Percentiles rank a stretch among this genome's conserved stretches.
These are phyloP conservation scores for Natator depressus DNA, from an alignment of 2,113 vertebrate species.

Conservation along the genomic window DNA sequence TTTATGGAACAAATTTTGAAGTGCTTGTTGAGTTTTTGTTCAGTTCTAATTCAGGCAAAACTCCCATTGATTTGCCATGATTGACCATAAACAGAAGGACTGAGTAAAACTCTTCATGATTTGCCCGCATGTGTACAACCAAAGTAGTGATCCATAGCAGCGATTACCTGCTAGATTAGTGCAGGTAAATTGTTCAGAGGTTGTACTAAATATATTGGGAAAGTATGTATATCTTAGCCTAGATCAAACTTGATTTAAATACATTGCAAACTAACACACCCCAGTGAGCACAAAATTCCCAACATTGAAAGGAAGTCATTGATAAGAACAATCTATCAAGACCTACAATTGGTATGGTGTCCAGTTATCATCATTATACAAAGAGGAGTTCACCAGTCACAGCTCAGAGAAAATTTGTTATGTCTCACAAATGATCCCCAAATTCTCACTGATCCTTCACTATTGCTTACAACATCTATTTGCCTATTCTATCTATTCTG, in stretches of 20 bases:
- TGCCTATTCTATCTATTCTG: too few species aligned
- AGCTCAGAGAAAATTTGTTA: neutral
- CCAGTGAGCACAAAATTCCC: neutral
- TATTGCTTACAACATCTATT: too few species aligned
- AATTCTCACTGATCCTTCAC: too few species aligned
- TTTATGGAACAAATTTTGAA: neutral
- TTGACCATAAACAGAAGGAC: neutral
- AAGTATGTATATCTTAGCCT: too few species aligned
- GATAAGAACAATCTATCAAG: neutral
- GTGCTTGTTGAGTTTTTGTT: neutral
- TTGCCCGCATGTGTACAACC: neutral
- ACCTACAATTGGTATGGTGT: neutral
- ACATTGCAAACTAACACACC: too few species aligned
- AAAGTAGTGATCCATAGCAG: too few species aligned
- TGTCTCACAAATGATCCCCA: too few species aligned
- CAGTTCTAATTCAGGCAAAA: neutral
- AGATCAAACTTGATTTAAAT: too few species aligned
- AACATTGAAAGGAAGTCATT: neutral
- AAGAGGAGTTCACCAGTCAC: neutral
- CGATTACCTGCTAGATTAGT: neutral
- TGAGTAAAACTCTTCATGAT: rapidly evolving
- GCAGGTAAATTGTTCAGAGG: neutral
- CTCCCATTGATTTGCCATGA: neutral
- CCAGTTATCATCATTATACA: neutral
- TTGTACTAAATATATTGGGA: neutral